Evolutionary conservation across 1,140 invertebrate species (phyloP).

Genomic region (Drosophila melanica): DNA sequence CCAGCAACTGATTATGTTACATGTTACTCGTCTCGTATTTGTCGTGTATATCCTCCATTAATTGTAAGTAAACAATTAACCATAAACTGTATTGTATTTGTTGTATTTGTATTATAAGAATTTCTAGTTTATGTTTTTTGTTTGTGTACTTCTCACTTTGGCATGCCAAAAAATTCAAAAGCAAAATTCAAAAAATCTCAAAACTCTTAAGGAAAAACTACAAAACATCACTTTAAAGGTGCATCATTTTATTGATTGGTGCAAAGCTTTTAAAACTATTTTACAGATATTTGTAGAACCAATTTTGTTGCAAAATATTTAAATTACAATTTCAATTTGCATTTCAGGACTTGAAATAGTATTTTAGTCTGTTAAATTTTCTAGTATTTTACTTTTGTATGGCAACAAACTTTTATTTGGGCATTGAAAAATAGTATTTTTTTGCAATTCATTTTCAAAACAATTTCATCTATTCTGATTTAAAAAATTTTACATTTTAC

Average conservation of each 20-base stretch:
- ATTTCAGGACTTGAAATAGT: background rate
- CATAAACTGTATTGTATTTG: constrained; percentile 4
- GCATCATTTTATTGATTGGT: background rate
- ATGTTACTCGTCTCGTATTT: constrained; percentile 45
- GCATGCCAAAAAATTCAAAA: constrained; percentile 26
- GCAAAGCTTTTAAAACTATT: background rate
- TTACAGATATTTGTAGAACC: too few relatives aligned
- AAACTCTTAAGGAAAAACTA: background rate
- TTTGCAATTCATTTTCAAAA: constrained; percentile 1
- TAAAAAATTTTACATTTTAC: constrained; percentile 25
- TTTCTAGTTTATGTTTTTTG: constrained; percentile 80
- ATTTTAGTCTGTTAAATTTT: background rate
- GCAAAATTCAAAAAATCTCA: background rate
- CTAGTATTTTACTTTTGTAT: background rate
- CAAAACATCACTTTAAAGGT: background rate
- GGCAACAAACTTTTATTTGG: background rate
- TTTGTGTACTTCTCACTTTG: constrained; percentile 42
- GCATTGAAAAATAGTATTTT: background rate
- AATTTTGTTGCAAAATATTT: background rate
- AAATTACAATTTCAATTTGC: background rate
- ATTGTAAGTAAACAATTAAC: constrained; percentile 33
- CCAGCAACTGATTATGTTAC: constrained; percentile 52
- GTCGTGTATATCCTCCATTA: constrained; percentile 37
- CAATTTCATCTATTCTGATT: constrained; percentile 7
- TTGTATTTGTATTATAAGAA: constrained; percentile 32